phyloP scores from a whole-genome alignment of 2,113 vertebrate species.

The Mirounga angustirostris region DNA sequence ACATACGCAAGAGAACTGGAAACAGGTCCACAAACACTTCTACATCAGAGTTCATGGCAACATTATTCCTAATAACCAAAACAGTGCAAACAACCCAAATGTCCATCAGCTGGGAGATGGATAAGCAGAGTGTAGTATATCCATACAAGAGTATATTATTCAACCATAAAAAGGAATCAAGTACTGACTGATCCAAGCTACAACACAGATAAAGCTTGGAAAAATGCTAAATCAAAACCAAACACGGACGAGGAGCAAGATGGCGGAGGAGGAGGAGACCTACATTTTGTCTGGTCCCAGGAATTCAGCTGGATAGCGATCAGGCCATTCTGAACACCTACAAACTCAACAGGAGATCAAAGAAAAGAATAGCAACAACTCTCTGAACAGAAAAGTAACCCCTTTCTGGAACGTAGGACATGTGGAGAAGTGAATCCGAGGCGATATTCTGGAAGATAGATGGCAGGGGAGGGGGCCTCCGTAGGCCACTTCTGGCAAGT shows the following conservation, averaged over 20 bases:
- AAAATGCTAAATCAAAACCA: not conserved
- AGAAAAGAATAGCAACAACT: too few species aligned
- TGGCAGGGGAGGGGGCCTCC: too few species aligned
- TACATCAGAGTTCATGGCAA: not conserved
- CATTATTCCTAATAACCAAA: not conserved
- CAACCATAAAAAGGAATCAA: not conserved
- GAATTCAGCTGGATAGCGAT: too few species aligned
- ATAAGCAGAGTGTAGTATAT: not conserved
- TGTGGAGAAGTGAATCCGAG: too few species aligned
- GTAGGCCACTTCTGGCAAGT: too few species aligned
- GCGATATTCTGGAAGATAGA: too few species aligned
- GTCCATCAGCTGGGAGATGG: not conserved
- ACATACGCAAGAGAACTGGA: not conserved
- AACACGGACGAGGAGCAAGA: not conserved
- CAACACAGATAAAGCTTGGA: not conserved
- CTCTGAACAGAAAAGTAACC: too few species aligned
- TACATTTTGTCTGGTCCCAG: too few species aligned
- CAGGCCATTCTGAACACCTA: too few species aligned
- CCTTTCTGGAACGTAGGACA: too few species aligned
- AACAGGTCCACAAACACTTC: not conserved
- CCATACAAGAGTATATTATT: not conserved
- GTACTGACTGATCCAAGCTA: not conserved
- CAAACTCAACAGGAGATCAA: too few species aligned
- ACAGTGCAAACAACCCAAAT: not conserved
- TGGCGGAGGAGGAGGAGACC: too few species aligned